These are phyloP conservation scores for Aethes cnicana DNA, from an alignment of 2,888 invertebrate species.

Conservation along the genomic window DNA sequence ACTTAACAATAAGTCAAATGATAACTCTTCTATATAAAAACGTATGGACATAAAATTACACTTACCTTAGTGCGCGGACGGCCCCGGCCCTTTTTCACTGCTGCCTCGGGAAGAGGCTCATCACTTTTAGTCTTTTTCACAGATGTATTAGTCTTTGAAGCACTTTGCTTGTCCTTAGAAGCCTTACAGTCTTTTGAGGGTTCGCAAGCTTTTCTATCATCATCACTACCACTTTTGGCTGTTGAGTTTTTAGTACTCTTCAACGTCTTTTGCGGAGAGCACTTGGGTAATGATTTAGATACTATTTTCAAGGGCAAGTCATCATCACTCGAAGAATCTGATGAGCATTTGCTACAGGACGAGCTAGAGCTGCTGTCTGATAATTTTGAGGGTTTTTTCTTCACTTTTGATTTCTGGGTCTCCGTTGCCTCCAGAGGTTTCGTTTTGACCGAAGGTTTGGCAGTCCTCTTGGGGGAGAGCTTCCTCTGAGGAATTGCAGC, in stretches of 20 bases:
- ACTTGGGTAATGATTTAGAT: slow-evolving; percentile 65
- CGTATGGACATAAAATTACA: too few species aligned
- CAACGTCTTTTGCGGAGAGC: slow-evolving; percentile 51
- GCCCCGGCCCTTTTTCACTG: slow-evolving; percentile 62
- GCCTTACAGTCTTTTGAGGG: slow-evolving; percentile 51
- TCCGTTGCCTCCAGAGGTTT: slow-evolving; percentile 52
- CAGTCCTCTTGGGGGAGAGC: slow-evolving; percentile 59
- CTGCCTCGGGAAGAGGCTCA: slow-evolving; percentile 48
- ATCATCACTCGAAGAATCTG: slow-evolving; percentile 74
- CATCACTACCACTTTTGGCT: slow-evolving; percentile 63
- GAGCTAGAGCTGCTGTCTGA: slow-evolving; percentile 76
- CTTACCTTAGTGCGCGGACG: slow-evolving; percentile 73
- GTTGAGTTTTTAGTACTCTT: slow-evolving; percentile 45
- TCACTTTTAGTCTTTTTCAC: slow-evolving; percentile 70
- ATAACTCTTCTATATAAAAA: too few species aligned
- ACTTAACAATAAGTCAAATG: too few species aligned
- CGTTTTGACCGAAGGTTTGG: slow-evolving; percentile 64
- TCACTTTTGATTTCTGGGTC: slow-evolving; percentile 38
- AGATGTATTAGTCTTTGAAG: slow-evolving; percentile 48
- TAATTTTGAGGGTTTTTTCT: slow-evolving; percentile 47
- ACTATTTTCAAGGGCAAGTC: slow-evolving; percentile 71
- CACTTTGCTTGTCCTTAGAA: slow-evolving; percentile 63
- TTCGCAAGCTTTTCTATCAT: slow-evolving; percentile 53
- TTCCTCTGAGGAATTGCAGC: slow-evolving; percentile 82
- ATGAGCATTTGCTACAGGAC: slow-evolving; percentile 77